Evolutionary conservation across 2,888 invertebrate species (phyloP).

Genomic region (Imbricaverruca yamaguchii): DNA sequence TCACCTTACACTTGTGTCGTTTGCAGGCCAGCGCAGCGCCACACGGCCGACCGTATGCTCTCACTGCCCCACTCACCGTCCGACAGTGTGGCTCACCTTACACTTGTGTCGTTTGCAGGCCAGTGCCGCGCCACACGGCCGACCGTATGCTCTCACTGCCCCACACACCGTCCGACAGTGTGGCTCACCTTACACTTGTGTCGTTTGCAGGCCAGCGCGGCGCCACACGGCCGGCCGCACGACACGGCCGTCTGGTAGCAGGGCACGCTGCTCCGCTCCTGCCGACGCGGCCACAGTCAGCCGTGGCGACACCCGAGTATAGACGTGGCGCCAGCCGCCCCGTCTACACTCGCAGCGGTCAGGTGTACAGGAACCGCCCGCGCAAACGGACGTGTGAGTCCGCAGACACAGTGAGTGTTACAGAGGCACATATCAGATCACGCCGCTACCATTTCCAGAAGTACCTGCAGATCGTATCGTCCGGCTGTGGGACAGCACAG

Average conservation of each 20-base stretch:
- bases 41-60: conserved; percentile 48
- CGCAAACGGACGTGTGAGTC: not conserved
- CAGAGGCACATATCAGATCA: too few species aligned
- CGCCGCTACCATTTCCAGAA: too few species aligned
- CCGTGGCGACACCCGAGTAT: too few species aligned
- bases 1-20: conserved; percentile 54
- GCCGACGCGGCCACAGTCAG: conserved; percentile 31
- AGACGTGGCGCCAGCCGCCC: too few species aligned
- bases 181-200: conserved; percentile 54
- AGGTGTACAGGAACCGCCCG: too few species aligned
- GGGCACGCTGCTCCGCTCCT: conserved; percentile 51
- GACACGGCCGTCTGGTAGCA: conserved; percentile 34
- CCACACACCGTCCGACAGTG: too few species aligned
- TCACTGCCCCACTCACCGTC: too few species aligned
- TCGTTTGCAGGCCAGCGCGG: conserved; percentile 43
- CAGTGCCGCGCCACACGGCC: conserved; percentile 43
- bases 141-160: too few species aligned
- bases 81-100: conserved; percentile 37
- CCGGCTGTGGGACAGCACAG: too few species aligned
- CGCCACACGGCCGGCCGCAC: conserved; percentile 46
- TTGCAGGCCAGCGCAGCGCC: conserved; percentile 44
- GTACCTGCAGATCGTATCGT: too few species aligned
- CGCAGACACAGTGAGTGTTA: not conserved
- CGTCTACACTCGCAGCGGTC: too few species aligned
- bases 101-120: conserved; percentile 56